phyloP scores from a whole-genome alignment of 92 coral and sea anemone genomes.

The Epizoanthus scotinus region DNA sequence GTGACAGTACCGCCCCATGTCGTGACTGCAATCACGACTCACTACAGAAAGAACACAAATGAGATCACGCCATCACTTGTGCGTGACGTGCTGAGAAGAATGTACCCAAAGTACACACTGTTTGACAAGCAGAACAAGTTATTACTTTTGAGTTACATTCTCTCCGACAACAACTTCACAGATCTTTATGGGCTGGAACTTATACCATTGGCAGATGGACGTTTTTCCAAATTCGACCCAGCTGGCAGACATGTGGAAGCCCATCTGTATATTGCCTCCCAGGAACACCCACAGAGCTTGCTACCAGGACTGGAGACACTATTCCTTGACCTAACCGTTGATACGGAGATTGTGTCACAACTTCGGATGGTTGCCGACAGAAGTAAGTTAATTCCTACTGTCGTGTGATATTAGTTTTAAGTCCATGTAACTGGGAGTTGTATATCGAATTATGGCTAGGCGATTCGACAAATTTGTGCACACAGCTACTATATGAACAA shows the following conservation, averaged over 20 bases:
- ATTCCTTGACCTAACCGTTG: slow-evolving; percentile 61
- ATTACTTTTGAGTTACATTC: slow-evolving; percentile 60
- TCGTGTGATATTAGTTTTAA: background rate
- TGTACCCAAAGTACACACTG: slow-evolving; percentile 18
- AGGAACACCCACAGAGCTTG: slow-evolving; percentile 63
- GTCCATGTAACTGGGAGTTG: background rate
- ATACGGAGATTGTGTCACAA: slow-evolving; percentile 20
- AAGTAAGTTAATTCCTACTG: slow-evolving; percentile 24
- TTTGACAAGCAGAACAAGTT: slow-evolving; percentile 49
- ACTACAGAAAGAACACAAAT: background rate
- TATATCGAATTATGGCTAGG: too few species aligned
- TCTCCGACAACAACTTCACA: slow-evolving; percentile 49
- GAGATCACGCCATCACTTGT: slow-evolving; percentile 62
- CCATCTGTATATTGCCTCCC: slow-evolving; percentile 58
- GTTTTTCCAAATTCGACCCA: slow-evolving; percentile 45
- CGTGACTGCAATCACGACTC: slow-evolving; percentile 20
- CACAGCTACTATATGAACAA: too few species aligned
- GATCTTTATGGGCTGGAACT: slow-evolving; percentile 68
- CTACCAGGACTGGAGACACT: slow-evolving; percentile 65
- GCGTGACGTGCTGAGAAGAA: slow-evolving; percentile 50
- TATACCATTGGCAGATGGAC: slow-evolving; percentile 66
- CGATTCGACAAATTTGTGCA: too few species aligned
- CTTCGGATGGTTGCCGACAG: slow-evolving; percentile 41
- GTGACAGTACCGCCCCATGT: slow-evolving; percentile 64
- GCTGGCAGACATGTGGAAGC: slow-evolving; percentile 6